Conservation (phyloP, 2,797 vertebrate genomes). For the Paedocypris micromegethes region DNA sequence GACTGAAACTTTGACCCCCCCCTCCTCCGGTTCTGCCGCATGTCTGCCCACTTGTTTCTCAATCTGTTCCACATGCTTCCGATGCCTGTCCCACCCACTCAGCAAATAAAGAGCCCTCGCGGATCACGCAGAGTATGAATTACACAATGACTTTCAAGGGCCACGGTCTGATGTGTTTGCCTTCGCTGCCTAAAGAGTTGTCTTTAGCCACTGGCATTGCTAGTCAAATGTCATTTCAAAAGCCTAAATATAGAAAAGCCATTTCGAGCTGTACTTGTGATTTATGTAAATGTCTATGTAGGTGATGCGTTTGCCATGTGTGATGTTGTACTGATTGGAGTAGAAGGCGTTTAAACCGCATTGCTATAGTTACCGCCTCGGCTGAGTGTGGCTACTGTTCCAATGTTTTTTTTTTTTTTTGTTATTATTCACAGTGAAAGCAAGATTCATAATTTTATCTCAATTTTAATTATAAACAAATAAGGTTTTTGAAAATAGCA, state of each 20-base stretch:
- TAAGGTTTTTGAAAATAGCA: too few species aligned
- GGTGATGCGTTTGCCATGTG: background rate
- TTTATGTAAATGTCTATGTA: background rate
- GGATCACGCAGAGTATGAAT: conserved; percentile 1
- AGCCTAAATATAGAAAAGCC: too few species aligned
- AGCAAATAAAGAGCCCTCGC: conserved; percentile 39
- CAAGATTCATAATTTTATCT: too few species aligned
- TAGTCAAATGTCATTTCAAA: too few species aligned
- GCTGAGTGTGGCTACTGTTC: background rate
- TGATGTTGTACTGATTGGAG: background rate
- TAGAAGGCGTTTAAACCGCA: background rate
- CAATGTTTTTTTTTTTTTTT: background rate
- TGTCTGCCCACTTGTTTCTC: conserved; percentile 40
- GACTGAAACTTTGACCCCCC: conserved; percentile 32
- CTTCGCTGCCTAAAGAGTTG: background rate
- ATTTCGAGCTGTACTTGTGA: too few species aligned
- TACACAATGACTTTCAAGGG: background rate
- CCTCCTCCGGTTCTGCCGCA: conserved; percentile 15
- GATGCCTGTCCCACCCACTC: conserved; percentile 42
- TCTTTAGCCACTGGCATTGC: background rate
- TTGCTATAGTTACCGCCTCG: background rate
- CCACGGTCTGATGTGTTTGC: conserved; percentile 1
- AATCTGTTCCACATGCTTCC: conserved; percentile 32
- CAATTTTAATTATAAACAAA: too few species aligned
- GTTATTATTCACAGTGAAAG: too few species aligned